Evolutionary conservation across 2,113 vertebrate genomes (phyloP), one percentile per base, ranked within the genome.

Genomic region (Taurulus bubalis): DNA sequence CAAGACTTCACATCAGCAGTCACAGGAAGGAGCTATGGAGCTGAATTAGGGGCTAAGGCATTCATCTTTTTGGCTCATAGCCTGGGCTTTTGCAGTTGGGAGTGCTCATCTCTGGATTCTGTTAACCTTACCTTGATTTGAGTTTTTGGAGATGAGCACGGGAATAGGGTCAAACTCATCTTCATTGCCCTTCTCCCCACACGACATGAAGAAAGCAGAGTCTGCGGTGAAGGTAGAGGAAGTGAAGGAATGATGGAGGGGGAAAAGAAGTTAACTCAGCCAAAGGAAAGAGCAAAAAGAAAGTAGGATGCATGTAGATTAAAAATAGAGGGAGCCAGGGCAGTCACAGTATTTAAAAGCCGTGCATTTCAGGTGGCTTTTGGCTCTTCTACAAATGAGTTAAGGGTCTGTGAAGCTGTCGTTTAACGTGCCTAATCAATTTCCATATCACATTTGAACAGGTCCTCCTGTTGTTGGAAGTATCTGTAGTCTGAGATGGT

Each of bases 151-250:
- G 96, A 97, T 96, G 94, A 99, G 95, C 92, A 99, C 97, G 78
- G 98, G 98, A 92, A 99, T 99, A 94, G 98, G 98, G 92, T 99
- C 98, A 97, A 99, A 99, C 92, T 99, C 98, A 95, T 98, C 97
- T 92, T 96, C 96, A 76, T 96, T 94, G 94, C 95, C 95, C 94
- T 97, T 97, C 94, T 97, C 96, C 94, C 93, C 97, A 94, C 90
- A 89, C 71, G 96, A 96, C 93, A 98, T 96, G 95, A 98, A 96
- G 96, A 97, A 97, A 96, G 96, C 95, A 95, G 97, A 96, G 95
- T 98, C 97, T 97, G 96, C 91, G 95, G 95, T 83, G 87, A 89
- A 92, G 90, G 92, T 87, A 95, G 90, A 93, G 93, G 30, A 92
- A 82, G 85, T 85, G 85, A 81, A 87, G 85, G 76, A 73, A 79